Percentiles rank a stretch among this genome's conserved stretches.
These are phyloP conservation scores for Sclerodermus sp. DNA, from an alignment of 2,888 invertebrate genomes.

Conservation along the genomic window DNA sequence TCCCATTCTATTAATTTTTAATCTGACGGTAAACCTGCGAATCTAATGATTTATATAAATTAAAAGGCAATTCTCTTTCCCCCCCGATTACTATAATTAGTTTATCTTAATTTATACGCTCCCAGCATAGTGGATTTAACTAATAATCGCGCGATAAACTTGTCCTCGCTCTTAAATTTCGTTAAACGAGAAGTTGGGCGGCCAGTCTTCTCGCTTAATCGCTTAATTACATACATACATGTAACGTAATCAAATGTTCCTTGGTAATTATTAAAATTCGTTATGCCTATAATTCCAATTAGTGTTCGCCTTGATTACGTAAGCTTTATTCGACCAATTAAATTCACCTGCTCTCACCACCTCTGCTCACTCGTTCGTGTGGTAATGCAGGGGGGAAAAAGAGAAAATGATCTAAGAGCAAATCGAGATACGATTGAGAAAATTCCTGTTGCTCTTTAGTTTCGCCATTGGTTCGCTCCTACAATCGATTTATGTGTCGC, in stretches of 20 bases:
- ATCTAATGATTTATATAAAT: not conserved
- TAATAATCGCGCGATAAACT: slow-evolving; percentile 22
- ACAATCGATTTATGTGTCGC: too few relatives aligned
- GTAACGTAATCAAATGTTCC: slow-evolving; percentile 28
- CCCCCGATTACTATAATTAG: slow-evolving; percentile 24
- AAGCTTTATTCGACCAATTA: slow-evolving; percentile 26
- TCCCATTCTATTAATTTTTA: not conserved
- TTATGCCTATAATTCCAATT: slow-evolving; percentile 39
- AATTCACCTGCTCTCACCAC: too few relatives aligned
- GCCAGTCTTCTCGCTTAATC: slow-evolving; percentile 22
- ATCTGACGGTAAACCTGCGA: not conserved
- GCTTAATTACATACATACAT: slow-evolving; percentile 15
- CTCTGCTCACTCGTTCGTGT: too few relatives aligned
- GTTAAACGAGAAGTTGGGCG: not conserved
- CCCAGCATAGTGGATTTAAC: slow-evolving; percentile 7
- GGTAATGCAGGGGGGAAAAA: too few relatives aligned
- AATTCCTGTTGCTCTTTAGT: too few relatives aligned
- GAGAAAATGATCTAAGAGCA: too few relatives aligned
- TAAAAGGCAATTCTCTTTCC: slow-evolving; percentile 7
- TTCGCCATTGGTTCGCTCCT: too few relatives aligned
- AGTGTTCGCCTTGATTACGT: slow-evolving; percentile 27
- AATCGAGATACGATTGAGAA: too few relatives aligned
- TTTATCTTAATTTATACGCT: slow-evolving; percentile 1
- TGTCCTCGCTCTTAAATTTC: slow-evolving; percentile 13
- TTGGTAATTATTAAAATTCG: slow-evolving; percentile 34